These are phyloP conservation scores for Choloepus didactylus DNA, from an alignment of 2,797 vertebrate species.

Conservation along the genomic window DNA sequence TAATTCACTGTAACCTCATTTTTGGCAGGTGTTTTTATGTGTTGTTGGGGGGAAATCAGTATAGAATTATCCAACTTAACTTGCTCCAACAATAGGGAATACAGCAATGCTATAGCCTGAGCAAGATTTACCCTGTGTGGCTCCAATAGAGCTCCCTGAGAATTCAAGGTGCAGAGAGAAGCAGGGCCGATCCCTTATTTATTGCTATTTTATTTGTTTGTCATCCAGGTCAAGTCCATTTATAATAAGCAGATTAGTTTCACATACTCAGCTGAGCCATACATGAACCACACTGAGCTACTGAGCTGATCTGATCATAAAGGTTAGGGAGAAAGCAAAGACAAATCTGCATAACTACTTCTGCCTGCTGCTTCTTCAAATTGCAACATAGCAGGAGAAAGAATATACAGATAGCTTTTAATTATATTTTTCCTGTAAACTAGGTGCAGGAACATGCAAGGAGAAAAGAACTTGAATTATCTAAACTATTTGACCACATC, in stretches of 20 bases:
- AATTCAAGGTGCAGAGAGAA: neutral
- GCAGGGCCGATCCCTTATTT: neutral
- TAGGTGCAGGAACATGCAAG: neutral
- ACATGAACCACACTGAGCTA: neutral
- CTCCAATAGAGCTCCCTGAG: neutral
- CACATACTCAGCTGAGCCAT: neutral
- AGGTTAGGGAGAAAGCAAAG: neutral
- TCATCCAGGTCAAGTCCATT: neutral
- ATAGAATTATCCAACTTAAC: neutral
- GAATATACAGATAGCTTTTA: conserved; percentile 8
- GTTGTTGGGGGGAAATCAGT: neutral
- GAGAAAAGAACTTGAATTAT: conserved; percentile 9
- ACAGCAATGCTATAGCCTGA: neutral
- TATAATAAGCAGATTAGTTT: conserved; percentile 51
- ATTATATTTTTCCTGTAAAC: conserved; percentile 25
- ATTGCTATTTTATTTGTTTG: neutral
- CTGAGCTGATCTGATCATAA: neutral
- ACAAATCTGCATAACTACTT: neutral
- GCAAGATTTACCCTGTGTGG: neutral
- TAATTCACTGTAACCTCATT: neutral
- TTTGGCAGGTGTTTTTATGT: neutral
- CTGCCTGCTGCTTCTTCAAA: conserved; percentile 1
- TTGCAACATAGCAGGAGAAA: neutral
- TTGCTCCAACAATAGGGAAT: neutral
- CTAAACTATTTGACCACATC: neutral